A percentile compares a stretch with the other conserved stretches of the same genome.
phyloP scores from a whole-genome alignment of 2,888 invertebrate genomes.

The Rotaria magnacalcarata region DNA sequence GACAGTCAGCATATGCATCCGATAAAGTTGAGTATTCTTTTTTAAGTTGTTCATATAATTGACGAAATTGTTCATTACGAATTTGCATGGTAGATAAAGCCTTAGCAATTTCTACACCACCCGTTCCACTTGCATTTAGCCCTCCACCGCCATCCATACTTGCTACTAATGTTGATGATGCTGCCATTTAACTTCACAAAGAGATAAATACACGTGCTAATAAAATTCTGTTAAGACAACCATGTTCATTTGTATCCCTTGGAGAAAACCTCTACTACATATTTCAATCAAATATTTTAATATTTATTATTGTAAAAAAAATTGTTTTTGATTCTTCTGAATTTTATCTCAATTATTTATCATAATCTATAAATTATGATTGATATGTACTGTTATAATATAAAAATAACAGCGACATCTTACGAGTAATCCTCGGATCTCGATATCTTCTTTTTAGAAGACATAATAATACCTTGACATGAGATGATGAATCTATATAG shows the following conservation, averaged over 20 bases:
- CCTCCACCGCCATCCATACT: neutral
- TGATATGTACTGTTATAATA: neutral
- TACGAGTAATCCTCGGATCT: neutral
- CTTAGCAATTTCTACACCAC: neutral
- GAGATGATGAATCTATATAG: no score
- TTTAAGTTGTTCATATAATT: constrained; percentile 19
- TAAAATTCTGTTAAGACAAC: neutral
- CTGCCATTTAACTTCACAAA: neutral
- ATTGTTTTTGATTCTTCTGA: no score
- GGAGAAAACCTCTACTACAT: neutral
- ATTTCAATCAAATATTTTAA: no score
- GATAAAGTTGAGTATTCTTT: neutral
- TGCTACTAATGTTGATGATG: neutral
- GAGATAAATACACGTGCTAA: neutral
- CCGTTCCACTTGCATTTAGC: neutral
- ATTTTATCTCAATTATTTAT: no score
- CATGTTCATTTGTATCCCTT: neutral
- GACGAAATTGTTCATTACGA: constrained; percentile 24
- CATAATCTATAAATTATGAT: no score
- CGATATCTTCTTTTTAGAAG: no score
- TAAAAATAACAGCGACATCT: neutral
- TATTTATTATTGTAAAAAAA: no score
- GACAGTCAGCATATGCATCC: constrained; percentile 18
- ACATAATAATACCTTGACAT: no score
- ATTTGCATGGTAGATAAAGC: constrained; percentile 1